phyloP scores from a whole-genome alignment of 2,113 vertebrate species.

The Sceloporus undulatus region DNA sequence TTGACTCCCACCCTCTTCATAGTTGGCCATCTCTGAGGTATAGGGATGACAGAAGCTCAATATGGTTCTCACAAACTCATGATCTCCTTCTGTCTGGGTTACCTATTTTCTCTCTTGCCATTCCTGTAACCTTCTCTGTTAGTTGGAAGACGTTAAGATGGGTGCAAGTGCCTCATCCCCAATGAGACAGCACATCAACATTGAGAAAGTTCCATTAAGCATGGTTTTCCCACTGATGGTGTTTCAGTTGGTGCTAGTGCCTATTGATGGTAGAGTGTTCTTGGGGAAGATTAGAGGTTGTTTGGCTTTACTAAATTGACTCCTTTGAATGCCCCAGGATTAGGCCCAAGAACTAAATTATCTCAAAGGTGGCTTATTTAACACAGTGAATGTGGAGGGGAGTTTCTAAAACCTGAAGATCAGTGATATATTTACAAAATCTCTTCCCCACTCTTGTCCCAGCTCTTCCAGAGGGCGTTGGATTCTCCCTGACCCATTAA shows the following conservation, averaged over 20 bases:
- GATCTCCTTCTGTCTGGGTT: neutral
- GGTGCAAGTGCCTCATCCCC: neutral
- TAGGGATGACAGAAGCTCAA: neutral
- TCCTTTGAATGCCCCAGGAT: neutral
- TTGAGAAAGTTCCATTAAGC: neutral
- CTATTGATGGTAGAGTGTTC: neutral
- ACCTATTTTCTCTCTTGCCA: neutral
- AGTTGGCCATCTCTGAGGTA: too few relatives aligned
- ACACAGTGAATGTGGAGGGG: neutral
- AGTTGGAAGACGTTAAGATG: neutral
- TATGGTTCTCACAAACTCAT: neutral
- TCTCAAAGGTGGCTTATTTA: neutral
- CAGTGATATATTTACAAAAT: neutral
- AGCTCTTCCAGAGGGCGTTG: too few relatives aligned
- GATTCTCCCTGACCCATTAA: too few relatives aligned
- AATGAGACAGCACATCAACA: neutral
- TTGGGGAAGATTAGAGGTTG: neutral
- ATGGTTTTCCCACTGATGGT: neutral
- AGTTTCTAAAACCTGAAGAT: neutral
- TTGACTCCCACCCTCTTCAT: too few relatives aligned
- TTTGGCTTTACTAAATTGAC: neutral
- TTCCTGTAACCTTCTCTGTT: neutral
- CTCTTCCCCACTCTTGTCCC: too few relatives aligned
- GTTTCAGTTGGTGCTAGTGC: too few relatives aligned
- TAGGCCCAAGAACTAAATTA: neutral